Percentiles rank a stretch among this genome's conserved stretches.
phyloP scores from a whole-genome alignment of 1,140 invertebrate species.

The Drosophila aff. region DNA sequence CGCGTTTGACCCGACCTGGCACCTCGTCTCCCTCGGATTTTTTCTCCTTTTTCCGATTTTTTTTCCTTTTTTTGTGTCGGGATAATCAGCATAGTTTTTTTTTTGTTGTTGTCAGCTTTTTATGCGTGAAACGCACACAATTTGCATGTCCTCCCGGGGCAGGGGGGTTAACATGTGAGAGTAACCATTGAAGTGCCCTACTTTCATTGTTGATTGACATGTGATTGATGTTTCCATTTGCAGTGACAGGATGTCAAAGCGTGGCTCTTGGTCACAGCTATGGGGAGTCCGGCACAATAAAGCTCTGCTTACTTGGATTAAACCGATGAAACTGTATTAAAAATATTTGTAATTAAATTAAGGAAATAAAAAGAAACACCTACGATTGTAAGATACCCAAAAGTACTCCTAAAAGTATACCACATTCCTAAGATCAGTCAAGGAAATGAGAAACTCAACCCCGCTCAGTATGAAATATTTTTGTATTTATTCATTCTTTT shows the following conservation, averaged over 20 bases:
- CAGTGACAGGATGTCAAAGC: constrained; percentile 57
- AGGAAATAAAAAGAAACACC: background rate
- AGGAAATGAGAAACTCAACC: background rate
- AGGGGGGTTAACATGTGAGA: constrained; percentile 58
- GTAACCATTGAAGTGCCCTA: constrained; percentile 69
- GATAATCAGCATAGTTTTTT: constrained; percentile 37
- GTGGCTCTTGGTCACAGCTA: constrained; percentile 9
- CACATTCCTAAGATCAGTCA: background rate
- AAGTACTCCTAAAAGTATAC: constrained; percentile 58
- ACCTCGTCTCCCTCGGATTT: constrained; percentile 34
- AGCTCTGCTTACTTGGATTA: no score
- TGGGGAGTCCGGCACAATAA: background rate
- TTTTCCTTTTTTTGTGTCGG: constrained; percentile 17
- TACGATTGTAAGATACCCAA: background rate
- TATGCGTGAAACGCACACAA: constrained; percentile 70
- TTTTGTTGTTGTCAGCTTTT: constrained; percentile 49
- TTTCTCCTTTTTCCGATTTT: constrained; percentile 3
- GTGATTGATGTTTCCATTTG: constrained; percentile 81
- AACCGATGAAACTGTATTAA: no score
- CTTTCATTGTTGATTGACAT: constrained; percentile 76
- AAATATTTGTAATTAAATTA: background rate
- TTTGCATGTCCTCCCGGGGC: constrained; percentile 69
- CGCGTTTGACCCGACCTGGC: constrained; percentile 61
- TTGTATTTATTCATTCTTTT: constrained; percentile 73
- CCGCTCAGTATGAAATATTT: constrained; percentile 75